phyloP scores from a whole-genome alignment of 1,140 invertebrate species.

The Zaprionus inermis region DNA sequence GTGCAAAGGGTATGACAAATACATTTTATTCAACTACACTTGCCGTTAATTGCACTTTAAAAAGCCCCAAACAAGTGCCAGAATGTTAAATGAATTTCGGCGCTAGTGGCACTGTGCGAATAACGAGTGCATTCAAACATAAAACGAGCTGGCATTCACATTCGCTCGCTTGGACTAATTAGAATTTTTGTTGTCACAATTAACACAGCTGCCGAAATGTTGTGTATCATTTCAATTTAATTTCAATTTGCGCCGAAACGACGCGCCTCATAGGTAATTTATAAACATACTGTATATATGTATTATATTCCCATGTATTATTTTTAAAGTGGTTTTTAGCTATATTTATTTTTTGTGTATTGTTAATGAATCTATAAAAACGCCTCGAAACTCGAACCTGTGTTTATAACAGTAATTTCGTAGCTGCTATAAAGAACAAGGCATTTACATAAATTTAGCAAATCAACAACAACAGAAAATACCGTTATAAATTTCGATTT shows the following conservation, averaged over 20 bases:
- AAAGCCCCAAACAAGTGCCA: slow-evolving; percentile 55
- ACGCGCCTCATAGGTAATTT: not conserved
- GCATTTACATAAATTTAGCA: not conserved
- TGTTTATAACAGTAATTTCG: not conserved
- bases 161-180: slow-evolving; percentile 59
- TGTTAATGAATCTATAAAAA: too few species aligned
- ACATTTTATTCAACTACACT: slow-evolving; percentile 41
- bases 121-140: slow-evolving; percentile 26
- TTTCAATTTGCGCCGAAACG: slow-evolving; percentile 45
- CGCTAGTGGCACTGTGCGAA: slow-evolving; percentile 27
- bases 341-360: not conserved
- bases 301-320: too few species aligned
- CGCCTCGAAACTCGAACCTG: not conserved
- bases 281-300: not conserved
- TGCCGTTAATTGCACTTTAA: slow-evolving; percentile 65
- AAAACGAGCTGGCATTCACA: slow-evolving; percentile 27
- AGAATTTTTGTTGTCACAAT: slow-evolving; percentile 64
- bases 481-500: not conserved
- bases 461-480: not conserved
- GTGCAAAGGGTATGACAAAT: slow-evolving; percentile 46
- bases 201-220: slow-evolving; percentile 41
- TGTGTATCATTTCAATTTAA: slow-evolving; percentile 56
- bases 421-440: not conserved
- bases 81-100: slow-evolving; percentile 72
- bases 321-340: not conserved